Evolutionary conservation across 2,797 vertebrate genomes (phyloP), one percentile per base, ranked within the genome.

Genomic region (Falco concolor): DNA sequence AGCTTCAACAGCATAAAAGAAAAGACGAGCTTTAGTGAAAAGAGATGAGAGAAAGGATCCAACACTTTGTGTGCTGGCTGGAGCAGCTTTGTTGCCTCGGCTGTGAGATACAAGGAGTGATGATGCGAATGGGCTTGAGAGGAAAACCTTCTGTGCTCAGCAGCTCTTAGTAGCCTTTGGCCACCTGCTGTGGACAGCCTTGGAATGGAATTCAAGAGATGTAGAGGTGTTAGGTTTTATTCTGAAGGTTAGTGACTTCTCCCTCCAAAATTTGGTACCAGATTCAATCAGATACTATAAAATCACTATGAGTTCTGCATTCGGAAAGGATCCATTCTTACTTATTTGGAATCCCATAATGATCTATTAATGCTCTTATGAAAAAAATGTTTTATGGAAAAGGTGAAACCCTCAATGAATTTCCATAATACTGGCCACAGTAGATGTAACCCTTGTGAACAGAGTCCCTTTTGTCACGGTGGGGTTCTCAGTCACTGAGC

Each of bases 221-320:
- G 24, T 3, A 30, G n/a, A 76, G 27, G 32, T 59, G 81, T 5
- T 50, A 59, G 19, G 8, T 72, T 90, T 81, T 61, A 54, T 64
- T 72, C 61, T 42, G 73, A 73, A 94, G 82, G 82, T 63, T 81
- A 61, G 24, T 16, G 50, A 79, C 45, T 87, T 95, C 44, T 38
- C 76, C n/a, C 56, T 90, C 40, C 30, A 49, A 53, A 65, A 70
- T 89, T 79, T 79, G 72, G 79, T 25, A 24, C 47, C 40, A 49
- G 63, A 24, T 65, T 91, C 42, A 78, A 15, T 25, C 88, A 76
- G 17, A 38, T 60, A 3, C 50, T 68, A 36, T 54, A 45, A 80
- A 87, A 63, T 32, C 5, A 1, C 70, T 69, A 13, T 8, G 40
- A 68, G 54, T 30, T 72, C 74, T 84, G 53, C 32, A 20, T 14